Conservation (phyloP, 2,888 invertebrate species). For the Trachelus iudaicus region DNA sequence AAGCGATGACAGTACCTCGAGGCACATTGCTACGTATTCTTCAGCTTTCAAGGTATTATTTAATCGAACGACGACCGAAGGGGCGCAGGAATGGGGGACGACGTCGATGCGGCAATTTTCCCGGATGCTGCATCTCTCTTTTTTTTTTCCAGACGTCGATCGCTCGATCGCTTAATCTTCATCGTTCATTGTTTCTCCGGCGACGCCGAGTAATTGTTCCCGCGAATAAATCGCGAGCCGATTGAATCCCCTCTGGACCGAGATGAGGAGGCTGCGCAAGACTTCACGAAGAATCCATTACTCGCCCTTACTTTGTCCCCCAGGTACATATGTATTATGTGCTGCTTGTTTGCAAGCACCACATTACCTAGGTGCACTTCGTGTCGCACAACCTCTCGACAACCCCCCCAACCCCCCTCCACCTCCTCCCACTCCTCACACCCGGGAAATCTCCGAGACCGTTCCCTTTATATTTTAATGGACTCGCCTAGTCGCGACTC, state of each 20-base stretch:
- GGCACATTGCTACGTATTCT: background rate
- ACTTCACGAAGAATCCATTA: background rate
- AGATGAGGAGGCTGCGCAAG: background rate
- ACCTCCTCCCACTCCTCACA: background rate
- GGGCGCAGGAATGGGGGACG: background rate
- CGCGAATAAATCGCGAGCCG: background rate
- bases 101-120: background rate
- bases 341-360: background rate
- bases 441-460: background rate
- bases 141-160: background rate
- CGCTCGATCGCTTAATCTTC: background rate
- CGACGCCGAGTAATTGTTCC: background rate
- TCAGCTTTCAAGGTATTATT: background rate
- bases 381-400: background rate
- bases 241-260: background rate
- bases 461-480: background rate
- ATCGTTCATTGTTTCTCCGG: background rate
- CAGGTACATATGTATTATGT: background rate
- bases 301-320: background rate
- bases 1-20: background rate
- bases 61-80: background rate
- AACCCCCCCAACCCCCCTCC: background rate
- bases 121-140: background rate
- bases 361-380: background rate
- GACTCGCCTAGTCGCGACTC: background rate